Evolutionary conservation across 1,140 invertebrate genomes (phyloP).

Genomic region (Heliconius himera): DNA sequence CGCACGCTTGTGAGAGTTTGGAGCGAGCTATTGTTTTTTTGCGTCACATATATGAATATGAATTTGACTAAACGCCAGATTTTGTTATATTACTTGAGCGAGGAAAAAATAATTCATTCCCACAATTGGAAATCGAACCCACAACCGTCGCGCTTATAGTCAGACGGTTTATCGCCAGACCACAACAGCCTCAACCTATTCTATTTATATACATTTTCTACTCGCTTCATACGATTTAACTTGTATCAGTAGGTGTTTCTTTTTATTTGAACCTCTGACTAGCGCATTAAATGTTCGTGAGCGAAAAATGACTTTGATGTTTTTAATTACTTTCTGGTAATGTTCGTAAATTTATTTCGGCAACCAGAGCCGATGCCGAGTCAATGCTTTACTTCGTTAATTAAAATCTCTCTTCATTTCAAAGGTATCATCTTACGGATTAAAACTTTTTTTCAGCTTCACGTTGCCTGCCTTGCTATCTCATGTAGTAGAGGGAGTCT

Average conservation of each 20-base stretch:
- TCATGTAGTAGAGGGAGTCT: too few relatives aligned
- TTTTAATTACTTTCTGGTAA: constrained; percentile 16
- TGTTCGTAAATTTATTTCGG: constrained; percentile 20
- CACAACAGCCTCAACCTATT: neutral
- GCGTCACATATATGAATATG: too few relatives aligned
- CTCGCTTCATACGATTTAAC: neutral
- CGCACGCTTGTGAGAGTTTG: too few relatives aligned
- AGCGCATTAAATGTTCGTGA: neutral
- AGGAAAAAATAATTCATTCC: too few relatives aligned
- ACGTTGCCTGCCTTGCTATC: too few relatives aligned
- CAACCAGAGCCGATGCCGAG: neutral
- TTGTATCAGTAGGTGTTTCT: neutral
- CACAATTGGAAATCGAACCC: too few relatives aligned
- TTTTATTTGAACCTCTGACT: neutral
- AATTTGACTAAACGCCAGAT: too few relatives aligned
- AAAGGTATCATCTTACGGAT: neutral
- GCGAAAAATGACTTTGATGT: constrained; percentile 21
- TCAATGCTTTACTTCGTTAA: constrained; percentile 10
- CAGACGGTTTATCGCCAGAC: too few relatives aligned
- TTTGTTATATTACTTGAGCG: too few relatives aligned
- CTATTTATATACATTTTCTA: neutral
- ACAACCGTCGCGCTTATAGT: too few relatives aligned
- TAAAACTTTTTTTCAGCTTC: too few relatives aligned
- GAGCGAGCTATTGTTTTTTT: too few relatives aligned
- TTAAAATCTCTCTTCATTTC: neutral